These are phyloP conservation scores for Potamarius usumacintae DNA, from an alignment of 2,113 vertebrate species.

Conservation along the genomic window DNA sequence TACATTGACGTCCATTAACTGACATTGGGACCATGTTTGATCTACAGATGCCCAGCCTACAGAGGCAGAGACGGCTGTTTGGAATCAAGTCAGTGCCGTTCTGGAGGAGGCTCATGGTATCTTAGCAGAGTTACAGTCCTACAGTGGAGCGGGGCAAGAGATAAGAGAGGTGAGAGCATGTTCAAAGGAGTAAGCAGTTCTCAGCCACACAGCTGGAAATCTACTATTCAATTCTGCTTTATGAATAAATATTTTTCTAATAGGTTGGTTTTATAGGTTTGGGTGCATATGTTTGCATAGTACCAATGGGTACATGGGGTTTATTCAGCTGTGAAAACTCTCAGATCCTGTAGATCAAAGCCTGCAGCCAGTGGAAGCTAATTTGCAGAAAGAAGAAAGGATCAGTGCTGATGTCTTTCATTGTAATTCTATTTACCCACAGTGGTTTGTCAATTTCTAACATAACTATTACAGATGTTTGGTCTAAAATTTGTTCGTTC, in stretches of 20 bases:
- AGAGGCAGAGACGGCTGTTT: slow-evolving; percentile 88
- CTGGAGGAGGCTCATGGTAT: slow-evolving; percentile 88
- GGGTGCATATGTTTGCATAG: neutral
- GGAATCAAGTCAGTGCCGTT: slow-evolving; percentile 91
- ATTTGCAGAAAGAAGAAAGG: neutral
- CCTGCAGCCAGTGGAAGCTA: neutral
- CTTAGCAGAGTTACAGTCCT: slow-evolving; percentile 88
- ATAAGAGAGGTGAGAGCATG: slow-evolving; percentile 83
- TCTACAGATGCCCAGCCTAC: slow-evolving; percentile 87
- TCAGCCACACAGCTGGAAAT: neutral
- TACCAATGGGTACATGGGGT: neutral
- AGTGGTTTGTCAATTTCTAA: neutral
- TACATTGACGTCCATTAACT: slow-evolving; percentile 24
- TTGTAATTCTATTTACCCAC: slow-evolving; percentile 5
- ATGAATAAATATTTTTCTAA: slow-evolving; percentile 3
- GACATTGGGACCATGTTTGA: slow-evolving; percentile 12
- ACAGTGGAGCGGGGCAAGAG: slow-evolving; percentile 88
- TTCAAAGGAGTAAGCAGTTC: neutral
- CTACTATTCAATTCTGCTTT: neutral
- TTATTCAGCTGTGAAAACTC: neutral
- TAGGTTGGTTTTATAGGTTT: neutral
- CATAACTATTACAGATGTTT: neutral
- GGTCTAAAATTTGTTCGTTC: neutral
- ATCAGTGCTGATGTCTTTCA: neutral
- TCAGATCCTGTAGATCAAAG: slow-evolving; percentile 5